Percentiles rank a stretch among this genome's conserved stretches.
Evolutionary conservation across 2,888 invertebrate species (phyloP).

Genomic region (Coecobrya sp.): DNA sequence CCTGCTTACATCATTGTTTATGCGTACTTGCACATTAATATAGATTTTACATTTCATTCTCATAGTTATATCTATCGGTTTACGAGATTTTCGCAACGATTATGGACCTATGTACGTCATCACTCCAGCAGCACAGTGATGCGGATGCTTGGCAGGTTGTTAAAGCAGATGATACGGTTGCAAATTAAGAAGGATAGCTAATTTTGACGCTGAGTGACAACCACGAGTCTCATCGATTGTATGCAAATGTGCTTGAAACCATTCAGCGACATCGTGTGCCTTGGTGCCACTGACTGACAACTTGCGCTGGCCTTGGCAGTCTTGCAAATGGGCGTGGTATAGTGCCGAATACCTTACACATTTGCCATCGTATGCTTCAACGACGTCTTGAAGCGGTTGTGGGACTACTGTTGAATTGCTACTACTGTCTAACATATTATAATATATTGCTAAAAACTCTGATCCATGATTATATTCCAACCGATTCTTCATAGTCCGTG

Average conservation of each 20-base stretch:
- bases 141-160: not conserved
- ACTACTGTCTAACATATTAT: too few species aligned
- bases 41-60: too few species aligned
- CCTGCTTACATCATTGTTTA: not conserved
- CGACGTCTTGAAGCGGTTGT: too few species aligned
- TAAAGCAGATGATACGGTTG: not conserved
- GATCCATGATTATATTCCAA: not conserved
- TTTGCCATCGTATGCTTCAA: not conserved
- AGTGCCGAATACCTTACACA: not conserved
- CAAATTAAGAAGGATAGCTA: not conserved
- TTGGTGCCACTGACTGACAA: not conserved
- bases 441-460: too few species aligned
- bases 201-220: slow-evolving; percentile 13
- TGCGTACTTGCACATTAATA: too few species aligned
- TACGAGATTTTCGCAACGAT: not conserved
- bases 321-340: slow-evolving; percentile 72
- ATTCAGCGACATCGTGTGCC: slow-evolving; percentile 60
- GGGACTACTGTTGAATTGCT: too few species aligned
- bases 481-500: not conserved
- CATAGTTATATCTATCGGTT: too few species aligned
- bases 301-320: slow-evolving; percentile 62
- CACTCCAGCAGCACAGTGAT: not conserved
- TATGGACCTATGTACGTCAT: not conserved
- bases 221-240: not conserved
- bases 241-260: slow-evolving; percentile 14